Percentiles rank a stretch among this genome's conserved stretches.
Evolutionary conservation across 1,140 invertebrate species (phyloP).

Genomic region (Augochlora pura): DNA sequence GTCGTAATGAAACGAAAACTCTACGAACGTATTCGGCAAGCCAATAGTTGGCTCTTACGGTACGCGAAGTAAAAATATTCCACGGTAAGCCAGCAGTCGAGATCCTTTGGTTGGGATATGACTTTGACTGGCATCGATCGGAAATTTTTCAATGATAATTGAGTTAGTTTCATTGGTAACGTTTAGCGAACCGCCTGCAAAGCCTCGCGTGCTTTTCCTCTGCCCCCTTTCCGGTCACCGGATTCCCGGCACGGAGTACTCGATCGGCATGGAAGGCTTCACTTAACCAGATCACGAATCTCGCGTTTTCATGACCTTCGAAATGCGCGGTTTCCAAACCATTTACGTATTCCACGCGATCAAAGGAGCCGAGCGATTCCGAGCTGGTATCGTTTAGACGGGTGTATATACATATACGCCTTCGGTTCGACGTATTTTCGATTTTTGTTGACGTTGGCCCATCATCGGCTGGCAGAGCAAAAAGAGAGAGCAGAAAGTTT

Average conservation of each 20-base stretch:
- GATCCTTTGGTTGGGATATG: not conserved
- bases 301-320: slow-evolving; percentile 43
- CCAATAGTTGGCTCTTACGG: too few species aligned
- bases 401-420: too few species aligned
- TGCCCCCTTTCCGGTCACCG: slow-evolving; percentile 18
- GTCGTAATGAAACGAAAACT: too few species aligned
- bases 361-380: not conserved
- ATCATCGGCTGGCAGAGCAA: too few species aligned
- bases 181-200: not conserved
- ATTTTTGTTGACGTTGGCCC: too few species aligned
- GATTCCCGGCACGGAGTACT: slow-evolving; percentile 16
- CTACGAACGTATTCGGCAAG: too few species aligned
- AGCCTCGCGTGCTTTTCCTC: slow-evolving; percentile 17
- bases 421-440: too few species aligned
- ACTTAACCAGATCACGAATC: slow-evolving; percentile 46
- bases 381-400: too few species aligned
- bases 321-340: not conserved
- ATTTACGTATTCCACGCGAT: not conserved
- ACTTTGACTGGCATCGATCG: too few species aligned
- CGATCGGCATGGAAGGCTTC: slow-evolving; percentile 38
- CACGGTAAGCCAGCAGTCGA: too few species aligned
- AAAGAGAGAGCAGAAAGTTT: too few species aligned
- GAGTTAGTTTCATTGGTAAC: not conserved
- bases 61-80: too few species aligned
- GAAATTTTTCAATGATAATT: slow-evolving; percentile 18